A percentile compares a stretch with the other conserved stretches of the same genome.
These are phyloP conservation scores for Etheostoma nigrum DNA, from an alignment of 2,797 vertebrate genomes.

Conservation along the genomic window DNA sequence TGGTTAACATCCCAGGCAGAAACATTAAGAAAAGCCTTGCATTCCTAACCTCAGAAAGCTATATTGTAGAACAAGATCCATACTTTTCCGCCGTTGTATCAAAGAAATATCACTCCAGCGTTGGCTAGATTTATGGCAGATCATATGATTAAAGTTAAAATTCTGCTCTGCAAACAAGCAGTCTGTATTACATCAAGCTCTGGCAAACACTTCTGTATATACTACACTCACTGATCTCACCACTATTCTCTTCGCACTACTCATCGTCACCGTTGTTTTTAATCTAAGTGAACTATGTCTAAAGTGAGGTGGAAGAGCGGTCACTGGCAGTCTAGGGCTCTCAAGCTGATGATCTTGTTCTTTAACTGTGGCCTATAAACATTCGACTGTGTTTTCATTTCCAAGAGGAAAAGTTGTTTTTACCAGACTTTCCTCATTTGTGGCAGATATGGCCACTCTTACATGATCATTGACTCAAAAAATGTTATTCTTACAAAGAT, in stretches of 20 bases:
- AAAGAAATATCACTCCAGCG: conserved; percentile 47
- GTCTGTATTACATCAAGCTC: conserved; percentile 66
- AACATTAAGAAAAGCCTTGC: conserved; percentile 51
- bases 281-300: conserved; percentile 58
- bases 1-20: conserved; percentile 58
- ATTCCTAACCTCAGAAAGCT: conserved; percentile 57
- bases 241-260: conserved; percentile 54
- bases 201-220: conserved; percentile 61
- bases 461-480: conserved; percentile 54
- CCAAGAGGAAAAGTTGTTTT: conserved; percentile 67
- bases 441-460: conserved; percentile 52
- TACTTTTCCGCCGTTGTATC: conserved; percentile 50
- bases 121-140: conserved; percentile 59
- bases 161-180: conserved; percentile 65
- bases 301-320: conserved; percentile 48
- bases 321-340: conserved; percentile 21
- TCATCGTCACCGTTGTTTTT: conserved; percentile 67
- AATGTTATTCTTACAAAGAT: conserved; percentile 21
- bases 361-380: conserved; percentile 66
- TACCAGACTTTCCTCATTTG: conserved; percentile 57
- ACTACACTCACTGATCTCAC: conserved; percentile 68
- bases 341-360: conserved; percentile 61
- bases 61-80: conserved; percentile 40
- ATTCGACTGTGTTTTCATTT: conserved; percentile 73
- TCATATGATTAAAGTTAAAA: conserved; percentile 58